Evolutionary conservation across 92 coral and sea anemone genomes (phyloP), one percentile per base, ranked within the genome.

Genomic region (Siderastrea radians): DNA sequence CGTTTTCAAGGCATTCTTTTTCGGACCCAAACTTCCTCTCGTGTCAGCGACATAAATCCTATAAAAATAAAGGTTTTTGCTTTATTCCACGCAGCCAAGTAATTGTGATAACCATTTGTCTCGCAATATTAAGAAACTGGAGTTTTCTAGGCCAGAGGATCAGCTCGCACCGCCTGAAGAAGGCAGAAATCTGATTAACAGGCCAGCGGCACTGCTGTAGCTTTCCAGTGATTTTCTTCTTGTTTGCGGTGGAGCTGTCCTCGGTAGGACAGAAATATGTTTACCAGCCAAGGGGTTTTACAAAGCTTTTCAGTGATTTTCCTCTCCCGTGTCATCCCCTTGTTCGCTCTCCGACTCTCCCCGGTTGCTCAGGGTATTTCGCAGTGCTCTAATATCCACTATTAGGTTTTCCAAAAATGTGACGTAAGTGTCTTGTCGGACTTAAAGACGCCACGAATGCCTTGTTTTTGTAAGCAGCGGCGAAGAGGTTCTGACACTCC

Each of bases 371-470:
- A 98, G 90, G 0, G 98, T 98, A 60, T 95, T 98, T 54, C 95
- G 83, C 59, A 98, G 89, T 74, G 94, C 98, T 75, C 99, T 93
- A 98, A 98, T 98, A 7, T 98, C 99, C 15, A 95, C 86, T 98
- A 98, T 94, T 12, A 98, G 88, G 72, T 93, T 89, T 80, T 98
- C 99, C 65, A 96, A 26, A 26, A 26, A 26, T 26, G 38, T 26
- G 38, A 26, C 0, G 38, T 26, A 26, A 26, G 38, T 26, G 38
- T 26, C 38, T 26, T 26, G 38, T 26, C 38, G 38, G 38, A 26
- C 38, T 26, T 26, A 26, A 26, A 26, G 38, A 26, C 38, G 38
- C 0, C 38, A 26, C 38, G 38, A 26, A 26, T 26, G 38, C 38
- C 38, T 26, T 26, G 38, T 26, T 26, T 26, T 26, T 26, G 38